Base-by-base conservation (phyloP, 64 coral and sea anemone genomes). In the Anthopleura sola region DNA sequence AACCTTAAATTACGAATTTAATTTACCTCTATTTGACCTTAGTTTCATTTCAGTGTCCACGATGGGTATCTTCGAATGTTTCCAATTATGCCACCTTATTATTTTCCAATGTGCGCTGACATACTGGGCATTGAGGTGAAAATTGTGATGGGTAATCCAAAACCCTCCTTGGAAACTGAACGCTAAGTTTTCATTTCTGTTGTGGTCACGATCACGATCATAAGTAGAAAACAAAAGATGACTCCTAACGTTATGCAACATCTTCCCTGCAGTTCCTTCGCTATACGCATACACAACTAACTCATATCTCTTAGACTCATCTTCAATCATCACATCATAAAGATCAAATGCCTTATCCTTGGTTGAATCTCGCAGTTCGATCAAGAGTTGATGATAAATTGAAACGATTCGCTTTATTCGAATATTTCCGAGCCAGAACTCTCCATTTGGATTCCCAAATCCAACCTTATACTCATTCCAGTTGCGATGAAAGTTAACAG, bases 381-480 rank as follows among this genome's bases (percentile, higher is more conserved):
- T 78, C 6, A 91, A 37, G 6, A 91, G 50, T 28, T 68, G 37
- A 5, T 91, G 82, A 58, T 51, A 57, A 37, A 37, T 80, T 0
- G 89, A 78, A 8, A 55, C 60, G 0, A 78, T 55, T 26, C 89
- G 89, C 49, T 81, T 54, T 33, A 91, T 32, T 37, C 77, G 83
- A 50, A 53, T 39, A 50, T 92, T 92, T 7, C 91, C 92, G n/a
- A 94, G 56, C 88, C 92, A 94, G 57, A 90, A 86, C 36, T 94
- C 88, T 23, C 50, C 49, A 17, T 82, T 49, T 29, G 83, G 33
- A 19, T 76, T 71, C 2, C 91, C 91, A 89, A 93, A 93, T 1
- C 66, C 66, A 0, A 36, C 24, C 11, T 86, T 91, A 32, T 91
- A 91, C 16, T 78, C 32, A 14, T 2, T 2, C 83, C 89, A 91